These are phyloP conservation scores for Penaeus chinensis DNA, from an alignment of 1,140 invertebrate species.

Conservation along the genomic window DNA sequence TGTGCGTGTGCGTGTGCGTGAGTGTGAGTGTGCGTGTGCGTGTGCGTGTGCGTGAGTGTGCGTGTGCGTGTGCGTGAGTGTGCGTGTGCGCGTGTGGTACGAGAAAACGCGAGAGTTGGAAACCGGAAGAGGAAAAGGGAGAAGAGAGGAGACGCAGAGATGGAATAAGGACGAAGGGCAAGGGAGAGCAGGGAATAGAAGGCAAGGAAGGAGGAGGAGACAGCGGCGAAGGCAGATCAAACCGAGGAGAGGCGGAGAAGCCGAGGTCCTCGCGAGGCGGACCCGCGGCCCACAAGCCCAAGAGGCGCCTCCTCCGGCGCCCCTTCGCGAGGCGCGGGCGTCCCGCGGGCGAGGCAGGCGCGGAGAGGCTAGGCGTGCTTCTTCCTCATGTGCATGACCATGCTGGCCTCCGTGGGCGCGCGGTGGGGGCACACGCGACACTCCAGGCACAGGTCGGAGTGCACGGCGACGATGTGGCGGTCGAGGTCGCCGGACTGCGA, in stretches of 20 bases:
- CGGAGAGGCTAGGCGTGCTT: slow-evolving; percentile 24
- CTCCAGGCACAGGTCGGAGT: slow-evolving; percentile 51
- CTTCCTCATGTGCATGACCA: slow-evolving; percentile 44
- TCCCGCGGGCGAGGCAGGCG: neutral
- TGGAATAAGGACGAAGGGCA: neutral
- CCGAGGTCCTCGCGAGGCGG: too few species aligned
- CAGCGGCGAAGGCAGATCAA: too few species aligned
- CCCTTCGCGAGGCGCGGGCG: neutral
- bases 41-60: too few species aligned
- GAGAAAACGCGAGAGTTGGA: neutral
- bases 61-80: too few species aligned
- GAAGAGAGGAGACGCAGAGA: neutral
- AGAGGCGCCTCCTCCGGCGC: neutral
- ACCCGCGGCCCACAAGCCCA: too few species aligned
- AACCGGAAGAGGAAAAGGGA: neutral
- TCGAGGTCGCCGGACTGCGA: slow-evolving; percentile 33
- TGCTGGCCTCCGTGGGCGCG: slow-evolving; percentile 39
- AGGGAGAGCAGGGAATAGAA: neutral
- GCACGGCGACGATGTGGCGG: slow-evolving; percentile 35
- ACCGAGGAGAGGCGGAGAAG: too few species aligned
- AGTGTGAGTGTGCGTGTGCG: too few species aligned
- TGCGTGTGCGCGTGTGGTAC: too few species aligned
- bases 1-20: too few species aligned
- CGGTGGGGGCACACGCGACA: slow-evolving; percentile 57
- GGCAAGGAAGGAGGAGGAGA: neutral